Percentiles rank a stretch among this genome's conserved stretches.
Conservation (phyloP, 2,888 invertebrate genomes). For the Scrobipalpa costella region DNA sequence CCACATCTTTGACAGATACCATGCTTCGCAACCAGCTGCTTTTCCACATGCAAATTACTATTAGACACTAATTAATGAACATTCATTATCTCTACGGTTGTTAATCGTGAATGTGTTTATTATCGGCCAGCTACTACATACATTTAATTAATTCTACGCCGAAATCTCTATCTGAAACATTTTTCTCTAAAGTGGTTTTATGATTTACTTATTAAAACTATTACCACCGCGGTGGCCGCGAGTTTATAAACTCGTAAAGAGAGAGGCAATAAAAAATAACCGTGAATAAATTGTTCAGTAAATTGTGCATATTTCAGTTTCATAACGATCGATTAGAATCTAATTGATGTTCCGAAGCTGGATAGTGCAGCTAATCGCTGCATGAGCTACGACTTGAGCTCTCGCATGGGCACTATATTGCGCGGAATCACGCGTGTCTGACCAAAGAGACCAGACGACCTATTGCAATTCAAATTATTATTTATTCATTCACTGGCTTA, state of each 20-base stretch:
- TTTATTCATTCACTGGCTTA: neutral
- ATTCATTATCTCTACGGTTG: slow-evolving; percentile 30
- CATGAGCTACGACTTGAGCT: slow-evolving; percentile 34
- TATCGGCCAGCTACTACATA: slow-evolving; percentile 18
- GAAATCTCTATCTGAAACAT: neutral
- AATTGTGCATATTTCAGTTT: slow-evolving; percentile 21
- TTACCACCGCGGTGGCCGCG: neutral
- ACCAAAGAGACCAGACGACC: slow-evolving; percentile 16
- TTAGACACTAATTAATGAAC: slow-evolving; percentile 32
- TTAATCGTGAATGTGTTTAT: slow-evolving; percentile 31
- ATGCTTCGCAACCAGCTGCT: neutral
- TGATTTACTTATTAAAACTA: slow-evolving; percentile 10
- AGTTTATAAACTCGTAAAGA: slow-evolving; percentile 15
- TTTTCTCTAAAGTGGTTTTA: slow-evolving; percentile 7
- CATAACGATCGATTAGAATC: slow-evolving; percentile 33
- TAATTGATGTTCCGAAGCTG: slow-evolving; percentile 32
- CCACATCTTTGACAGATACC: neutral
- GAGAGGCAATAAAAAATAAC: slow-evolving; percentile 13
- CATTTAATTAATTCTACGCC: slow-evolving; percentile 17
- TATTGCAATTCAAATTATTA: slow-evolving; percentile 3
- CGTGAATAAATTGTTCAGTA: slow-evolving; percentile 18
- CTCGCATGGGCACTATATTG: slow-evolving; percentile 24
- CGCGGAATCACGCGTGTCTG: slow-evolving; percentile 22
- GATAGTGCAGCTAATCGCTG: slow-evolving; percentile 35
- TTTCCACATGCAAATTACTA: slow-evolving; percentile 33